These are phyloP conservation scores for Seriola aureovittata DNA, from an alignment of 2,113 vertebrate species.

Conservation along the genomic window DNA sequence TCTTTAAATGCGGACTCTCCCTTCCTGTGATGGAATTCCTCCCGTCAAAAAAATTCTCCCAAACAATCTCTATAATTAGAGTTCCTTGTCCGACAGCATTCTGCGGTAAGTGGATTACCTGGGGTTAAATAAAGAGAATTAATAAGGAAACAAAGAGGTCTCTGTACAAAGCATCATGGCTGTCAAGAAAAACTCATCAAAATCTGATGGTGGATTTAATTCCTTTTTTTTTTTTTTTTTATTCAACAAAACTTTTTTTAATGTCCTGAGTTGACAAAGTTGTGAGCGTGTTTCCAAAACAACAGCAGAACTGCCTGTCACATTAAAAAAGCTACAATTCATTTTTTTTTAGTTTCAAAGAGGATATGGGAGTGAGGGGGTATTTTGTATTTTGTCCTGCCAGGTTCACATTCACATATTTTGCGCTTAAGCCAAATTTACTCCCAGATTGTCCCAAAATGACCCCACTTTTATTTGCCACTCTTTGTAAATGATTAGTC, in stretches of 20 bases:
- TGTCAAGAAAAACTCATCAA: background rate
- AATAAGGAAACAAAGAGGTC: slow-evolving; percentile 20
- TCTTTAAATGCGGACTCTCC: slow-evolving; percentile 51
- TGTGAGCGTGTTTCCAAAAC: background rate
- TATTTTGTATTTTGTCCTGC: background rate
- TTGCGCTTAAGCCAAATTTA: background rate
- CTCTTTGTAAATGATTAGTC: background rate
- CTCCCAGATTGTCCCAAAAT: background rate
- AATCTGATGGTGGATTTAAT: background rate
- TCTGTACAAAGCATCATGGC: background rate
- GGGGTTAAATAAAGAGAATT: slow-evolving; percentile 33
- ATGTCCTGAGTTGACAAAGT: background rate
- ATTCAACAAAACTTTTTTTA: background rate
- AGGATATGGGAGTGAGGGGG: background rate
- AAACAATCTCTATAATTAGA: slow-evolving; percentile 58
- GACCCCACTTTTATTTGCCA: background rate
- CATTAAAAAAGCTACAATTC: background rate
- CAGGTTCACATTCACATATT: background rate
- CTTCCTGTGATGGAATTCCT: slow-evolving; percentile 75
- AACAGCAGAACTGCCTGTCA: background rate
- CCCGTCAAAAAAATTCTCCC: slow-evolving; percentile 33
- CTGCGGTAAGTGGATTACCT: slow-evolving; percentile 39
- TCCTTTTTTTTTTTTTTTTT: background rate
- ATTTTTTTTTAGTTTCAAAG: background rate
- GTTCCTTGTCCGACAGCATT: background rate